Conservation (phyloP, 1,140 invertebrate species). For the Drosophila arawakana region DNA sequence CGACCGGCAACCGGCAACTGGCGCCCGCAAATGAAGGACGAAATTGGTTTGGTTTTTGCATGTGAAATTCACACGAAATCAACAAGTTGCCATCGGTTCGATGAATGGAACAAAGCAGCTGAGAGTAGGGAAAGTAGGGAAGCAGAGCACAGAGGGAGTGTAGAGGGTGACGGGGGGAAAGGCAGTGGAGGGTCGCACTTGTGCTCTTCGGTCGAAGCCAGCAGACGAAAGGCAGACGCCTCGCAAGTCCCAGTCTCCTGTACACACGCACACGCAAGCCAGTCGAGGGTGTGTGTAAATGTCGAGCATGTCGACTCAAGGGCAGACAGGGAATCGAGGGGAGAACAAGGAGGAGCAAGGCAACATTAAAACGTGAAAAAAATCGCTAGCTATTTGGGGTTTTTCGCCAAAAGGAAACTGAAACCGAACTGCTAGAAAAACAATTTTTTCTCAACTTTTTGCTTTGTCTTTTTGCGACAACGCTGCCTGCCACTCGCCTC, state of each 20-base stretch:
- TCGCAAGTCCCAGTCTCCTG: constrained; percentile 33
- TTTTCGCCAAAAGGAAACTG: constrained; percentile 42
- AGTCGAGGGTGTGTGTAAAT: constrained; percentile 29
- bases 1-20: constrained; percentile 39
- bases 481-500: not conserved
- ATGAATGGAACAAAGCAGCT: constrained; percentile 43
- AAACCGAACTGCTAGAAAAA: constrained; percentile 67
- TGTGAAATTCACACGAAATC: constrained; percentile 54
- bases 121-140: constrained; percentile 4
- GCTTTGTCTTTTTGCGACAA: constrained; percentile 37
- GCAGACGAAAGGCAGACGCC: constrained; percentile 54
- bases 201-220: constrained; percentile 30
- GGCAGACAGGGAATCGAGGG: not conserved
- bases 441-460: constrained; percentile 72
- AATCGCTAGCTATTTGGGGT: constrained; percentile 48
- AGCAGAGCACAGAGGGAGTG: not conserved
- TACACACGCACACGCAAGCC: constrained; percentile 40
- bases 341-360: constrained; percentile 8
- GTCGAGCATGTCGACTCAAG: constrained; percentile 25
- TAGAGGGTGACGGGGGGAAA: not conserved
- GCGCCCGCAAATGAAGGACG: constrained; percentile 54
- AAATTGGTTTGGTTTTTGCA: constrained; percentile 62
- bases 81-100: constrained; percentile 60
- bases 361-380: constrained; percentile 61
- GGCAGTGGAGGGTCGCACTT: constrained; percentile 22